These are phyloP conservation scores for Watsonalla cultraria DNA, from an alignment of 2,888 invertebrate genomes.

Conservation along the genomic window DNA sequence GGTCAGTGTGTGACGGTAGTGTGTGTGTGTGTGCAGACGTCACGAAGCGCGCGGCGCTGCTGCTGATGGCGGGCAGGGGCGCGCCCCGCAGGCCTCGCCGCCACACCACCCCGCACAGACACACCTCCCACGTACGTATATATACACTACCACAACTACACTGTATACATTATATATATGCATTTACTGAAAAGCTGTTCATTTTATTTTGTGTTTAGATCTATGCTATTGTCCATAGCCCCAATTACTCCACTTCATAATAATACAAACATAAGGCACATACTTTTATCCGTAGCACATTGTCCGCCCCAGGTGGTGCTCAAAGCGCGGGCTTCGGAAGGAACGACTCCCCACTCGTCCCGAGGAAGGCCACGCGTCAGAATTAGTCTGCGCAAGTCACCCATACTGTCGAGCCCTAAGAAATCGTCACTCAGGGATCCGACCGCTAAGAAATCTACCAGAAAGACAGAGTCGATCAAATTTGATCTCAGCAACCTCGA, in stretches of 20 bases:
- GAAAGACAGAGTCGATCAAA: conserved; percentile 62
- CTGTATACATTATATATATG: too few species aligned
- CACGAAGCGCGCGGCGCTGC: conserved; percentile 67
- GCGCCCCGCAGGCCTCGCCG: background rate
- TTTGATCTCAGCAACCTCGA: conserved; percentile 65
- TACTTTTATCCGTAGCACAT: too few species aligned
- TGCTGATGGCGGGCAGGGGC: conserved; percentile 60
- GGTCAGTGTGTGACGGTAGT: background rate
- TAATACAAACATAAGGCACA: too few species aligned
- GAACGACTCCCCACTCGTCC: conserved; percentile 13
- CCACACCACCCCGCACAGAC: too few species aligned
- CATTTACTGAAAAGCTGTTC: too few species aligned
- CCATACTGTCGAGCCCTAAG: conserved; percentile 31
- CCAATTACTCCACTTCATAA: too few species aligned
- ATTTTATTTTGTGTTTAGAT: too few species aligned
- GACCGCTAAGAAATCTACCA: conserved; percentile 25
- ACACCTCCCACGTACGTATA: background rate
- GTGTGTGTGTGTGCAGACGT: conserved; percentile 42
- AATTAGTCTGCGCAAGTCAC: conserved; percentile 16
- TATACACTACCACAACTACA: background rate
- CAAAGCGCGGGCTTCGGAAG: background rate
- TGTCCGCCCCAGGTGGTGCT: background rate
- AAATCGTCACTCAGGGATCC: conserved; percentile 62
- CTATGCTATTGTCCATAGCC: too few species aligned
- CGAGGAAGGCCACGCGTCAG: conserved; percentile 16